Base-by-base conservation (phyloP, 1,140 invertebrate species). In the Wasmannia auropunctata region DNA sequence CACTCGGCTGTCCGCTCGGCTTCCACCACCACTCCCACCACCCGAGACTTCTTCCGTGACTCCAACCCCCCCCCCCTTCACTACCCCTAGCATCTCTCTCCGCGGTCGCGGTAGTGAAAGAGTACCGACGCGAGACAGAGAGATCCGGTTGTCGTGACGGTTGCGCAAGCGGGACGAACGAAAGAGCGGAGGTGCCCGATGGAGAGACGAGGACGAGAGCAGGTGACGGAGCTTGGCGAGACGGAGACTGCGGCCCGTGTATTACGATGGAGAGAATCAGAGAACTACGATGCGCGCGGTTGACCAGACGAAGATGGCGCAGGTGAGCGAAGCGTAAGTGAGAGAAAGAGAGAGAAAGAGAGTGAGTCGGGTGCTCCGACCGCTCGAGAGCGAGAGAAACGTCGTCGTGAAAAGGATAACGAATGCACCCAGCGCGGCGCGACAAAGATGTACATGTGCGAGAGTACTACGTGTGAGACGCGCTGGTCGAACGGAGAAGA, bases 1-100 rank as follows among this genome's bases (percentile, higher is more conserved):
- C 87, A 60, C 16, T 54, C 37, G 7, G 11, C 0, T 51, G 28
- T 16, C 6, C 5, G 22, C 16, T 4, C 22, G 43, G 3, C 46
- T 34, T 46, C 49, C 63, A 58, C 75, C 85, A 51, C 83, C 67
- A 16, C 51, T 8, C 65, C 75, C 85, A 51, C 83, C 67, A 16
- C 51, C 4, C 54, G 54, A 16, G 72, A 84, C 67, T 87, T 79
- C 51, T 46, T 40, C 79, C n/a, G 43, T 58, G 70, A 74, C 51
- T 74, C 34, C 37, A 37, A 2, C 51, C 5, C 51, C 76, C 5
- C 46, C 87, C 49, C 8, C 51, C 84, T 2, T 37, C 87, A 34
- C 10, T 4, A 2, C 14, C 43, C 43, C 3, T 14, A 46, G 43
- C 16, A 37, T 37, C 2, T 37, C n/a, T n/a, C n/a, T n/a, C 54